Evolutionary conservation across 2,113 vertebrate genomes (phyloP), one percentile per base, ranked within the genome.

Genomic region (Sebastes fasciatus): DNA sequence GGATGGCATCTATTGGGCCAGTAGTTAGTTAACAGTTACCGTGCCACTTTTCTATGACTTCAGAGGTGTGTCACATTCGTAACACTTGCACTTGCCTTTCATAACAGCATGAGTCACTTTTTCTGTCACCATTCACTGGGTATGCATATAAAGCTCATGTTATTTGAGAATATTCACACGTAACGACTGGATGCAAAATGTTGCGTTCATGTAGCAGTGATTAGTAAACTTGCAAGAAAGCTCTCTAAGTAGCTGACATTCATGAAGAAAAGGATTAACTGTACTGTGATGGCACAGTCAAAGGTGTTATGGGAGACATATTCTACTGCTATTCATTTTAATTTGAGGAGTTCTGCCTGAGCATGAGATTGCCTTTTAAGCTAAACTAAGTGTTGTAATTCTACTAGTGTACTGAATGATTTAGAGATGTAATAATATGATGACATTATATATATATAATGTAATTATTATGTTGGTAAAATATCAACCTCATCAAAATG

Each of bases 401-500:
- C 51, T 34, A 19, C 21, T 40, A 14, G 6, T 58, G 34, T 49
- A 66, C 11, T n/a, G n/a, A 26, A 58, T 62, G 8, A 79, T 63
- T 75, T 76, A 57, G 16, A 80, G 73, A 77, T 60, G 42, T 16
- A 26, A 61, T 61, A 26, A 40, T 61, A 14, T 40, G 26, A 34
- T 34, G 23, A 61, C 58, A 16, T 14, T 61, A 16, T 12, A 61
- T 23, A 61, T 23, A 34, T 61, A 61, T 79, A 83, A 60, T 82
- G 52, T 61, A 48, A 57, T 78, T 60, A 57, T 58, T 60, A 57
- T 58, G 73, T 57, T 87, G 66, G 74, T 71, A 63, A 85, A 88
- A 91, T 84, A 81, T 91, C 86, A 87, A 10, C 26, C 49, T 80
- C 74, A 77, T 78, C 65, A 71, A 67, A 79, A 65, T 16, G 68